Evolutionary conservation across 1,140 invertebrate species (phyloP), one percentile per base, ranked within the genome.

Genomic region (Rhopalosiphum padi): DNA sequence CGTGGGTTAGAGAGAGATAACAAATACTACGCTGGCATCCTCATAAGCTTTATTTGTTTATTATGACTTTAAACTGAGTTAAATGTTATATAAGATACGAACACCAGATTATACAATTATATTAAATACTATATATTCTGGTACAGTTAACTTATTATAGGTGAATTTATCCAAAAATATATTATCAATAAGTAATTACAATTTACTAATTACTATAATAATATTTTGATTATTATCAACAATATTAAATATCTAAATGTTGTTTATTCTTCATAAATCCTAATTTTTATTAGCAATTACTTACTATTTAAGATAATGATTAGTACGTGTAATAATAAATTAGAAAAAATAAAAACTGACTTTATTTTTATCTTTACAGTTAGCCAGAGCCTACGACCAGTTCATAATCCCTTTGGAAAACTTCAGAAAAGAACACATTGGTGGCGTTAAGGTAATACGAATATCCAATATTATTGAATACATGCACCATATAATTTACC

Each of bases 361-460:
- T 41, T 90, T 94, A 82, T 94, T 94, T 94, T 83, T 94, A 95
- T 94, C 94, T 95, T 96, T 96, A 87, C 96, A 99, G 98, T 95
- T 99, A 95, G 97, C 98, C 93, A 96, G 97, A 94, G 98, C 98
- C 22, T 97, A 98, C 95, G 97, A 98, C 94, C 97, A 98, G 95
- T 99, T 99, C 95, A 97, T 99, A 94, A 96, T 97, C 94, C 98
- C 98, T 23, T 95, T 99, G 95, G 98, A 99, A 96, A 97, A 97
- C 90, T 99, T 99, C 96, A 96, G 99, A 91, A 99, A 99, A 95
- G 97, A 98, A 94, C 98, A 99, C 95, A 99, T 99, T 94, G 98
- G 98, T 30, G 97, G 97, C 93, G 98, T 98, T 43, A 99, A 99
- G 96, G 98, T 98, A 95, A 95, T 21, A 89, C 0, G 2, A 60